These are phyloP conservation scores for Lepisosteus oculatus DNA, from an alignment of 2,113 vertebrate species.

Conservation along the genomic window DNA sequence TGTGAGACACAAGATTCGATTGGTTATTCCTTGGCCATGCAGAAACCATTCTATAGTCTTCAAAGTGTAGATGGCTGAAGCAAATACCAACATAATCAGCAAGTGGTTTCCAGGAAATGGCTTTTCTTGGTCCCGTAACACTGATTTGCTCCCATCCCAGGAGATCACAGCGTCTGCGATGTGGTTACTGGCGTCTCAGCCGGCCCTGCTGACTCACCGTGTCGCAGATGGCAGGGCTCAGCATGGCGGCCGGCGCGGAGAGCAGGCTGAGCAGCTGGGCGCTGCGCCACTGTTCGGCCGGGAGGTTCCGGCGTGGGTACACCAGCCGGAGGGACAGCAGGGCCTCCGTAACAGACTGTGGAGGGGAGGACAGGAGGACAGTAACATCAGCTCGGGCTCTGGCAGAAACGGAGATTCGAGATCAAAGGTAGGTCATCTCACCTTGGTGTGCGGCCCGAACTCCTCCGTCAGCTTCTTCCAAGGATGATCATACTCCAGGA, in stretches of 20 bases:
- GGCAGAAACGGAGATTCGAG: not conserved
- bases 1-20: too few species aligned
- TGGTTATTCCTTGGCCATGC: too few species aligned
- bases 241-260: conserved; percentile 68
- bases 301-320: conserved; percentile 80
- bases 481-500: conserved; percentile 86
- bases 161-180: too few species aligned
- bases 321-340: conserved; percentile 77
- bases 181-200: too few species aligned
- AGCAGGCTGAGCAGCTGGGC: conserved; percentile 87
- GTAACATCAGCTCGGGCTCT: not conserved
- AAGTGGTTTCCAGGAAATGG: too few species aligned
- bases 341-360: conserved; percentile 82
- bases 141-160: too few species aligned
- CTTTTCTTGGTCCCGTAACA: too few species aligned
- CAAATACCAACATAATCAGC: too few species aligned
- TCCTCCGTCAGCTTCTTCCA: conserved; percentile 88
- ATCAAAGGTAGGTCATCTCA: conserved; percentile 36
- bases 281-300: conserved; percentile 81
- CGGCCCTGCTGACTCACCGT: conserved; percentile 63
- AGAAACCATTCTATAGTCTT: too few species aligned
- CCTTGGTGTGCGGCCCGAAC: conserved; percentile 88
- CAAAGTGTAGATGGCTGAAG: too few species aligned
- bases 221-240: conserved; percentile 75
- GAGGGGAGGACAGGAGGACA: not conserved